These are phyloP conservation scores for Parotocinclus haroldoi DNA, from an alignment of 2,797 vertebrate genomes.

Conservation along the genomic window DNA sequence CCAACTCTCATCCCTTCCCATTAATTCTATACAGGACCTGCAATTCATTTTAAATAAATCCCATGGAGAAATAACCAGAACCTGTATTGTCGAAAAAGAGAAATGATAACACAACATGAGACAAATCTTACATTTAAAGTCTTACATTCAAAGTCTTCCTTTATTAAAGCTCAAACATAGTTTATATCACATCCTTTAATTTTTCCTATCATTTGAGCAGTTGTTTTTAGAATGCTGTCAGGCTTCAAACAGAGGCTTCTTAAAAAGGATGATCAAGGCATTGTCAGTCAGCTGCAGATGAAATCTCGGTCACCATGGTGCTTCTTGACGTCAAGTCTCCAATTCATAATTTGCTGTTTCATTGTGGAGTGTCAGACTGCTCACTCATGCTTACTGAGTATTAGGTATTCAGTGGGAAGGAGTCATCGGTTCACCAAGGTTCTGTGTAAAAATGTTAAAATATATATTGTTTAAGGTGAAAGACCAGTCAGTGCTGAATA, in stretches of 20 bases:
- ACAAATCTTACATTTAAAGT: no score
- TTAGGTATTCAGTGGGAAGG: constrained; percentile 7
- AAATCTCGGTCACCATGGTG: constrained; percentile 62
- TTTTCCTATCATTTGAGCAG: neutral
- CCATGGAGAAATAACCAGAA: no score
- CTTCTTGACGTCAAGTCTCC: constrained; percentile 59
- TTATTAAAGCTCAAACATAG: constrained; percentile 22
- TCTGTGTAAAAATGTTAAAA: no score
- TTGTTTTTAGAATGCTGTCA: constrained; percentile 44
- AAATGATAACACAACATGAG: no score
- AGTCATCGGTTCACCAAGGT: no score
- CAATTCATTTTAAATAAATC: no score
- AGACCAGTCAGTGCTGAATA: no score
- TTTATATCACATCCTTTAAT: constrained; percentile 12
- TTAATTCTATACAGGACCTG: constrained; percentile 42
- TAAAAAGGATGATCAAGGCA: constrained; percentile 36
- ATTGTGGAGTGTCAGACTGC: constrained; percentile 33
- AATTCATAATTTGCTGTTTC: constrained; percentile 51
- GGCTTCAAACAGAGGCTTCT: constrained; percentile 42
- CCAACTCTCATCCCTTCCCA: constrained; percentile 3
- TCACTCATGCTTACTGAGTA: constrained; percentile 17
- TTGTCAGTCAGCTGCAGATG: constrained; percentile 34
- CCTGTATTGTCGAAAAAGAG: no score
- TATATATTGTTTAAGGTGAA: no score
- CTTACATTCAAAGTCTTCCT: neutral